Base-by-base conservation (phyloP, 2,888 invertebrate species). In the Ethmia dodecea region DNA sequence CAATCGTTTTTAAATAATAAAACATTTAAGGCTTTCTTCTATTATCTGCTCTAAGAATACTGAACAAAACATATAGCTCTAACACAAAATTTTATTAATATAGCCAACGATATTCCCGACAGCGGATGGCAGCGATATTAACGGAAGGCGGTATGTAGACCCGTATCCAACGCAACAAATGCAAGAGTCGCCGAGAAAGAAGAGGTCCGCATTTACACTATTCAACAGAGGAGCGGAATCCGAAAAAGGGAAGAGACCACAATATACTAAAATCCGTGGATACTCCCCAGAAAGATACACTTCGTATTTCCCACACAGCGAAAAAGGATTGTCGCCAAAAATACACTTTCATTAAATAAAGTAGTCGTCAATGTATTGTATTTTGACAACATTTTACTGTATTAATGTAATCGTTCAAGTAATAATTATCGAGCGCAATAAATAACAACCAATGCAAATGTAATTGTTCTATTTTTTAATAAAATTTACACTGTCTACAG, bases 101-200 rank as follows among this genome's bases (percentile, higher is more conserved):
- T 66, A 76, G 78, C 68, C 61, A 73, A 68, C 71, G 63, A 72
- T 77, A 71, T 78, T 73, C 69, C 73, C 72, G 70, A 81, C 80
- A 84, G 84, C 72, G 75, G 83, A 86, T 70, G 79, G 77, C 71
- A 80, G 54, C 65, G 81, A 84, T 67, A 73, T 80, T 68, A 79
- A 63, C 39, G 71, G 72, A 45, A 55, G 83, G 35, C 70, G 84
- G 36, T 86, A 74, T 55, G 79, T 86, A 53, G 84, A 86, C 45
- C 81, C 84, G 1, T 86, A 83, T 49, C 83, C 84, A n/a, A 71
- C 60, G 27, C 77, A 79, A 46, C 81, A 78, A 47, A 69, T 84
- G 65, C 84, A 83, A 50, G 84, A 84, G 13, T 71, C 79, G 5
- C 84, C 81, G 3, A 67, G 84, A 31, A 80, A 69, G 64, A 86